A percentile compares a stretch with the other conserved stretches of the same genome.
Evolutionary conservation across 2,888 invertebrate species (phyloP).

Genomic region (Diadegma fenestrale): DNA sequence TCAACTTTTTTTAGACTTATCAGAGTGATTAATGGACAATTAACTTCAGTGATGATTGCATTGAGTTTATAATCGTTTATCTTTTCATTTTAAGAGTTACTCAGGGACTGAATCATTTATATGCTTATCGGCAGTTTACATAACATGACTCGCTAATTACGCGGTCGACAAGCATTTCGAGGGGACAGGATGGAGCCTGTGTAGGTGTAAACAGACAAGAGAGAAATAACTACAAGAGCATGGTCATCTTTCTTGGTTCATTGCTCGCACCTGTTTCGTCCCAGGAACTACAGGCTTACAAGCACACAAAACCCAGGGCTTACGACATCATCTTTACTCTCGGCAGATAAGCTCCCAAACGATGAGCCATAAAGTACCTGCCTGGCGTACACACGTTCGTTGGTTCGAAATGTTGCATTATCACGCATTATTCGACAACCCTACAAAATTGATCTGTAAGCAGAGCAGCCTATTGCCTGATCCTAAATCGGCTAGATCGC

Average conservation of each 20-base stretch:
- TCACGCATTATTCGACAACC: constrained; percentile 14
- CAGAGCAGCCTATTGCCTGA: neutral
- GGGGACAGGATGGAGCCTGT: neutral
- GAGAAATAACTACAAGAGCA: constrained; percentile 8
- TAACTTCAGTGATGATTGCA: constrained; percentile 8
- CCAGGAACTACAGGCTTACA: constrained; percentile 29
- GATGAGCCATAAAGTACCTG: constrained; percentile 62
- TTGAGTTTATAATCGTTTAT: constrained; percentile 32
- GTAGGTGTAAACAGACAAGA: neutral
- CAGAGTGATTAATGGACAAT: constrained; percentile 1
- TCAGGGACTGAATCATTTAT: neutral
- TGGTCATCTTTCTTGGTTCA: constrained; percentile 33
- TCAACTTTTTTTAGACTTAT: constrained; percentile 7
- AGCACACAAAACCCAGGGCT: constrained; percentile 53
- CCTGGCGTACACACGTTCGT: constrained; percentile 45
- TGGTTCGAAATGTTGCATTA: constrained; percentile 54
- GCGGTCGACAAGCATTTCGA: neutral
- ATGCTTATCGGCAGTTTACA: neutral
- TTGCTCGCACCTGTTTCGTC: constrained; percentile 35
- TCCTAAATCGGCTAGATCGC: neutral
- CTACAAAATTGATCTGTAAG: constrained; percentile 28
- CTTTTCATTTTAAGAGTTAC: neutral
- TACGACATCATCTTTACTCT: constrained; percentile 49
- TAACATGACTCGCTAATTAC: neutral
- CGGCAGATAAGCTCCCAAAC: constrained; percentile 68